phyloP scores from a whole-genome alignment of 2,888 invertebrate genomes.

The Drosophila stalkeri region DNA sequence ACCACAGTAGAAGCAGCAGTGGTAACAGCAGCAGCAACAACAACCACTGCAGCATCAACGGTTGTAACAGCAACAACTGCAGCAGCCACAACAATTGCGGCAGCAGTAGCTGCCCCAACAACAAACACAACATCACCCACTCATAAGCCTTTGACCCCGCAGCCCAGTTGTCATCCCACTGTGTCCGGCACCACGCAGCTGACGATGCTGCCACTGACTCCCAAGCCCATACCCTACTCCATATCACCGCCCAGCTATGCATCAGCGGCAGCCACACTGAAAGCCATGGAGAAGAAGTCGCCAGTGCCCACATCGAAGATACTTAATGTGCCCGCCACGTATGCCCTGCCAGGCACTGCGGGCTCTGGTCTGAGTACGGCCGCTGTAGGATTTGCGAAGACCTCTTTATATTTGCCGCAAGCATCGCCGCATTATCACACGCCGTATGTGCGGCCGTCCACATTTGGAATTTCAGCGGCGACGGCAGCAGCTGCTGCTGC shows the following conservation, averaged over 20 bases:
- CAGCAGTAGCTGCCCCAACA: conserved; percentile 31
- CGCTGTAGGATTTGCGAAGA: conserved; percentile 65
- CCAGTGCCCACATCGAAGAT: conserved; percentile 82
- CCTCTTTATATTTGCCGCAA: conserved; percentile 80
- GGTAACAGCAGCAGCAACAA: conserved; percentile 16
- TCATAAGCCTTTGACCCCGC: conserved; percentile 14
- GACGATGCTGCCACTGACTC: conserved; percentile 77
- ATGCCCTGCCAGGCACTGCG: conserved; percentile 70
- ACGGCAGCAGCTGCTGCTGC: conserved; percentile 29
- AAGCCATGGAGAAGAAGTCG: conserved; percentile 81
- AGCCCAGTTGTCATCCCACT: conserved; percentile 29
- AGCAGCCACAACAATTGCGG: conserved; percentile 46
- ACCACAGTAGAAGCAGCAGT: conserved; percentile 47
- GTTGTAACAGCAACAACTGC: conserved; percentile 5
- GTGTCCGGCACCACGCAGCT: conserved; percentile 52
- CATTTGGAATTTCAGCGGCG: conserved; percentile 61
- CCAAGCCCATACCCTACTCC: conserved; percentile 60
- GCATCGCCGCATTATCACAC: conserved; percentile 82
- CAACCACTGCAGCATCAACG: conserved; percentile 34
- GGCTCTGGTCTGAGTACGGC: conserved; percentile 18
- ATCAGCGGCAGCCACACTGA: conserved; percentile 45
- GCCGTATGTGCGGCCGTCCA: conserved; percentile 76
- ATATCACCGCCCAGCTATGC: conserved; percentile 61
- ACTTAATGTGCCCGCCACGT: conserved; percentile 81
- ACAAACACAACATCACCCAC: conserved; percentile 19